Evolutionary conservation across 2,797 vertebrate species (phyloP).

Genomic region (Calcarius lapponicus): DNA sequence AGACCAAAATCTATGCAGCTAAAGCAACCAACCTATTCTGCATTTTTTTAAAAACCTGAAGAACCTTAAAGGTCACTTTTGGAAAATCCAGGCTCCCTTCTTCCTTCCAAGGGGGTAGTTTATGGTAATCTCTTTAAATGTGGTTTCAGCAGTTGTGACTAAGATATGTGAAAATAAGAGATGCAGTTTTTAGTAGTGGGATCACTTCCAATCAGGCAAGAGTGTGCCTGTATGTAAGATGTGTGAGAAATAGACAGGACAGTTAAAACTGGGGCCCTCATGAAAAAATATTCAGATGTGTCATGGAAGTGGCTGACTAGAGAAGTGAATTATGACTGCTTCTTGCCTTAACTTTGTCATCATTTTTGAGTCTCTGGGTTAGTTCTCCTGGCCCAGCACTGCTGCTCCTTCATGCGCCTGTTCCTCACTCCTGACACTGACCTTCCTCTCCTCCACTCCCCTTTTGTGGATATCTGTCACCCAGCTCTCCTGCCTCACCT

Average conservation of each 20-base stretch:
- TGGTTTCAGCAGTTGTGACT: neutral
- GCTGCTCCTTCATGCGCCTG: neutral
- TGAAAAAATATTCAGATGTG: neutral
- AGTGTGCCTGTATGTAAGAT: neutral
- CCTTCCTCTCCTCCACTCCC: neutral
- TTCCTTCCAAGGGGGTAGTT: neutral
- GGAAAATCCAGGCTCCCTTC: neutral
- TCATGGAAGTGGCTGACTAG: neutral
- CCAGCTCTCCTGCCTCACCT: neutral
- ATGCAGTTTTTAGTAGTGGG: neutral
- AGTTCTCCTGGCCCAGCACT: neutral
- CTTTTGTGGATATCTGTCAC: neutral
- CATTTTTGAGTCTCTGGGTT: neutral
- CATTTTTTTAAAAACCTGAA: neutral
- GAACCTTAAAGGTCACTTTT: neutral
- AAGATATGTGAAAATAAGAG: neutral
- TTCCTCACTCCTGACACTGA: neutral
- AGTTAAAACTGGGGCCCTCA: neutral
- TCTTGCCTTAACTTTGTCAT: neutral
- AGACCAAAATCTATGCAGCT: neutral
- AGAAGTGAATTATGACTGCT: neutral
- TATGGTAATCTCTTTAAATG: neutral
- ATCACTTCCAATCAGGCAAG: neutral
- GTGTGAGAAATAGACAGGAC: neutral
- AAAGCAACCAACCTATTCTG: neutral